Base-by-base conservation (phyloP, 2,113 vertebrate species). In the Edolisoma coerulescens region DNA sequence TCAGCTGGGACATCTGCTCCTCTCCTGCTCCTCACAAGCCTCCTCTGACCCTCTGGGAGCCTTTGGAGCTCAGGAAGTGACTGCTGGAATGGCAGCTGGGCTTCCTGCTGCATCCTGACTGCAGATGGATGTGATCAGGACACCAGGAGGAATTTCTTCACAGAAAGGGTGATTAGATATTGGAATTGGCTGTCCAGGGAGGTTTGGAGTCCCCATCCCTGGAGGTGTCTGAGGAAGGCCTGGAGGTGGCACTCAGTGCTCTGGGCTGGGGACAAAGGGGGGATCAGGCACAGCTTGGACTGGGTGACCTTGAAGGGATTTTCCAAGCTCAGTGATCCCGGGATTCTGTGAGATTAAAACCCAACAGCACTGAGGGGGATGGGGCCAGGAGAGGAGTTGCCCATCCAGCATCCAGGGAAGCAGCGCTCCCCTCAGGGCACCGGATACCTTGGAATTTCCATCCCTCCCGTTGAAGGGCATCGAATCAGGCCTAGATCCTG, bases 151-250 rank as follows among this genome's bases (percentile, higher is more conserved):
- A 18, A 52, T 52, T 42, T 11, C 61, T 18, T 5, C 53, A 6
- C 26, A 0, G 8, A 4, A 3, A 8, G 19, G 50, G 30, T 13
- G 30, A 1, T 5, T 11, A 32, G n/a, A 3, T 8, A 4, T 6
- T 30, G 52, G 22, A 0, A 65, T 2, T 24, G 20, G 30, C 24
- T 85, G 30, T 13, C 42, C 50, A 47, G 15, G n/a, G n/a, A 11
- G 9, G 19, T 13, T 5, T 65, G 30, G 53, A 28, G 33, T 57
- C 9, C 18, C 23, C 37, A 15, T 5, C 32, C 35, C 32, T 30
- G 44, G 37, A 35, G 26, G 14, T 57, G 60, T 11, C 50, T 35
- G 2, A 1, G 52, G 42, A 75, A n/a, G 1, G 3, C 2, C 71
- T 59, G 83, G 61, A 32, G 0, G 9, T 44, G 84, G 22, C 54